Evolutionary conservation across 2,888 invertebrate species (phyloP), one percentile per base, ranked within the genome.

Genomic region (Masnerella sp.): DNA sequence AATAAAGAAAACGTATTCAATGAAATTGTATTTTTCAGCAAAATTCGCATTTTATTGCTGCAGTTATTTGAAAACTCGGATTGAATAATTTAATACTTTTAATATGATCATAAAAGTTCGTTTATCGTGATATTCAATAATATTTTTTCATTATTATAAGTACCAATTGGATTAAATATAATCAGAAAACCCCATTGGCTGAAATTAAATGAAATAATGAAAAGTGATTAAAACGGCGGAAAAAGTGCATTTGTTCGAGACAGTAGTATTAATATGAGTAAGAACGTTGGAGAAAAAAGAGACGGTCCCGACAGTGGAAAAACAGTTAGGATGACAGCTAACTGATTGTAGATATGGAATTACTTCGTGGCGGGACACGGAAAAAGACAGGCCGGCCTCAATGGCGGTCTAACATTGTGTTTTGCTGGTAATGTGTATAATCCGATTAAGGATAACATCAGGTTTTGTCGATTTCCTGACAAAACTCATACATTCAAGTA

Each of bases 391-490:
- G 9, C 14, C 20, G 54, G 32, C 14, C 49, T 62, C 47, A 49
- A 70, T 56, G 70, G 70, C 56, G 62, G 70, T 56, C 62, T 51
- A 49, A 62, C 70, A 42, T 62, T 56, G 28, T 62, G 62, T 70
- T 70, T 70, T 62, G 51, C 49, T 56, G 49, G 62, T 62, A 70
- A 70, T 62, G 56, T 62, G 30, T 56, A 61, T 70, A 70, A 70
- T 70, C 70, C 62, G 70, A 70, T 70, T 70, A 56, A 70, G 62
- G 67, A 51, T 68, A 59, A 51, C 67, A 68, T 68, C 58, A 51
- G 58, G 70, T 70, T 70, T 70, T 70, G 70, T 70, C 62, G 49
- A 70, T 62, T 62, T 28, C 47, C 61, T 40, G 54, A 47, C 69
- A 61, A 61, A 58, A 58, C 36, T 30, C 25, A 52, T 61, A n/a